A percentile compares a stretch with the other conserved stretches of the same genome.
Conservation (phyloP, 1,140 invertebrate genomes). For the Eriosoma lanigerum region DNA sequence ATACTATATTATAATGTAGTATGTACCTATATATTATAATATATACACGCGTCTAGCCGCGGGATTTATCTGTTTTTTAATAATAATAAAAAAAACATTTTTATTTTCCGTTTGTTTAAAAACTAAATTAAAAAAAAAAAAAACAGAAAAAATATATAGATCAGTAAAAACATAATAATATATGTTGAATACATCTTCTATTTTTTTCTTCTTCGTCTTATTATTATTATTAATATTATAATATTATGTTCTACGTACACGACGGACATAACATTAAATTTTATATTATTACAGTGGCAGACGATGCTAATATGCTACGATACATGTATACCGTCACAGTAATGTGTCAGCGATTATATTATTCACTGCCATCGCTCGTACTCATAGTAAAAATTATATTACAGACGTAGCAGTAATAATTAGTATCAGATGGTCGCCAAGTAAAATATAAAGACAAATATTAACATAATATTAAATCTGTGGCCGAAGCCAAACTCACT, state of each 20-base stretch:
- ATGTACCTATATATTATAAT: too few species aligned
- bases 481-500: too few species aligned
- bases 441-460: slow-evolving; percentile 1
- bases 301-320: slow-evolving; percentile 28
- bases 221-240: too few species aligned
- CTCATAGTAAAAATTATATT: slow-evolving; percentile 41
- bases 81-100: slow-evolving; percentile 5
- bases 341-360: slow-evolving; percentile 37
- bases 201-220: too few species aligned
- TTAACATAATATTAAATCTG: neutral
- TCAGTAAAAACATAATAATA: too few species aligned
- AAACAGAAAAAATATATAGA: neutral
- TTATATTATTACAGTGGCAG: slow-evolving; percentile 38
- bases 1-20: neutral
- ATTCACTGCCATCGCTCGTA: slow-evolving; percentile 39
- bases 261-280: neutral
- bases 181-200: too few species aligned
- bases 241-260: neutral
- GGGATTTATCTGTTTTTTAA: neutral
- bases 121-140: slow-evolving; percentile 5
- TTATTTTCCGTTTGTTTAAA: neutral
- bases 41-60: too few species aligned
- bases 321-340: neutral
- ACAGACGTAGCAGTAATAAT: slow-evolving; percentile 33
- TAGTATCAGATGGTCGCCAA: neutral